Evolutionary conservation across 2,888 invertebrate genomes (phyloP), one percentile per base, ranked within the genome.

Genomic region (Anthrax anthrax): DNA sequence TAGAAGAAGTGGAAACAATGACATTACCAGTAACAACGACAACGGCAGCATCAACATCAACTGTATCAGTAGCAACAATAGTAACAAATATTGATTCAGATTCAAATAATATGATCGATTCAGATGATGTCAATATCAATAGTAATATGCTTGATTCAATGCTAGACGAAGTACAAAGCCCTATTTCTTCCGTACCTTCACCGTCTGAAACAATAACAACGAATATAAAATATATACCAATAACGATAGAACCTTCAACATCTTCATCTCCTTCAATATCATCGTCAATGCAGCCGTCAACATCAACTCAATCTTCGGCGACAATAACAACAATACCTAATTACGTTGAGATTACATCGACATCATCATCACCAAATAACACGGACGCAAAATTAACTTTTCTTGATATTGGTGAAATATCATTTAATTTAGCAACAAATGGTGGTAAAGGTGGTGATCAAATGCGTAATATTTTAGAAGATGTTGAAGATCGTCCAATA

Each of bases 401-500:
- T 32, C 8, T 32, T 32, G 29, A 32, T 32, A 32, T 32, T 1
- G 12, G 12, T 32, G 29, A 32, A 12, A 12, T 32, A 32, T 12
- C 29, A 32, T 32, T 32, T 12, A 32, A 32, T 16, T 13, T 17
- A 8, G 19, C 41, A 32, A 19, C 39, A 18, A 2, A 16, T 36
- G 17, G 18, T 32, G 14, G 13, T 4, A 19, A 17, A 16, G n/a
- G 18, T 3, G 52, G 51, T 18, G 56, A 58, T n/a, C 58, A 58
- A 45, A 60, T 62, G 38, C 62, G 63, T 50, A 41, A 45, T 42
- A 50, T 53, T 23, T 39, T 53, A 14, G 47, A 52, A 39, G 51
- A 51, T 42, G 44, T 52, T 34, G 72, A 56, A 18, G 46, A 50
- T 17, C 74, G 76, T 63, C 69, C 72, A 14, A 69, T 71, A 38